Evolutionary conservation across 2,888 invertebrate species (phyloP), one percentile per base, ranked within the genome.

Genomic region (Tetragonisca angustula): DNA sequence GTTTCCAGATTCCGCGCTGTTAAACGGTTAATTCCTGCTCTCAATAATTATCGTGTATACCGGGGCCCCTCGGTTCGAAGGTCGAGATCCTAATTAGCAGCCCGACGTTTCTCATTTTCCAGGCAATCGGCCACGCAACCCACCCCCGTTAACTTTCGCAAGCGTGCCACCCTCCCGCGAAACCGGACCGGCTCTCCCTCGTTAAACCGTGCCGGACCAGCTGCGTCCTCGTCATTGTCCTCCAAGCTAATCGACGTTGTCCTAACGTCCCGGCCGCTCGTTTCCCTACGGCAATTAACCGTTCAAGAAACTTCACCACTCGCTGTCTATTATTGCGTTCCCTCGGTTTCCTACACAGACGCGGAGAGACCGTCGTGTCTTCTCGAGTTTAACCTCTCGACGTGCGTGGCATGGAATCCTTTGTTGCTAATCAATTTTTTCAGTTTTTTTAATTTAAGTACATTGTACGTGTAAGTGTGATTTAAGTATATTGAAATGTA

Each of bases 1-100:
- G 74, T 81, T 81, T 73, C 24, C 71, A 52, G 56, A 32, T 80
- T 61, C 17, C 49, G 36, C 59, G 67, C 67, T 65, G 74, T 78
- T 87, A 85, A 86, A 89, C 76, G 75, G 84, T 75, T 43, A 43
- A 82, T 85, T 84, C 79, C 85, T 43, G 1, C 43, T 87, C 83
- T 83, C 81, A 88, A 90, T 90, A 89, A 90, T 90, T 91, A 91
- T 90, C 87, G 75, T 87, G 76, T 74, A 84, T 73, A 72, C 56
- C n/a, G 2, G n/a, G 1, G 15, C 21, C 65, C 11, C 9, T 1
- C 43, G 73, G 72, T 49, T n/a, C 69, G 79, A 73, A 78, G 81
- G 81, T 83, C 81, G 81, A 75, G 70, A 85, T 76, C 85, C 79
- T 90, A 91, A 91, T 91, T 91, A 91, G 85, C 87, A 43, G 43